Conservation (phyloP, 2,113 vertebrate species). For the Okapia johnstoni region DNA sequence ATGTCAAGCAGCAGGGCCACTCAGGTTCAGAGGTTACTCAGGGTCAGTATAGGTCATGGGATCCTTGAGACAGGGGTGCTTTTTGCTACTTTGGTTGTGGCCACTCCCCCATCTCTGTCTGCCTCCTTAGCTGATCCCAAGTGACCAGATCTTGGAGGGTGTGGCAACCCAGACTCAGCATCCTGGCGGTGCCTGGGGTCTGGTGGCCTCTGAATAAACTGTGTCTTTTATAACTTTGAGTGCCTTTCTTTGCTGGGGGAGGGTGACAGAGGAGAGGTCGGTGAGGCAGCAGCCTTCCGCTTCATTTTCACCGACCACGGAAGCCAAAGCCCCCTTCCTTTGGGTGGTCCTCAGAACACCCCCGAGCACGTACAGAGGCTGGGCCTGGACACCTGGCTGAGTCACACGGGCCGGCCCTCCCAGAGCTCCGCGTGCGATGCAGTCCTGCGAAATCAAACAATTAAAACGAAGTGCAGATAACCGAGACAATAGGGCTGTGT, state of each 20-base stretch:
- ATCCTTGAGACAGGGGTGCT: neutral
- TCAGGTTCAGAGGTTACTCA: neutral
- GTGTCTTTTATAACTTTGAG: neutral
- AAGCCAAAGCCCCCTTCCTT: neutral
- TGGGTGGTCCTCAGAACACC: neutral
- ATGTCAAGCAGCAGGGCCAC: neutral
- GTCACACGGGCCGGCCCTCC: neutral
- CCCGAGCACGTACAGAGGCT: neutral
- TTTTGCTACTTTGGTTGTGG: neutral
- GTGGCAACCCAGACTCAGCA: neutral
- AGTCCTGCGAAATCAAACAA: conserved; percentile 39
- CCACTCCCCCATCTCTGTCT: neutral
- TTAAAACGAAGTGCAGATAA: conserved; percentile 47
- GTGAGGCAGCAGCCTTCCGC: neutral
- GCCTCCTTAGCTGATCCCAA: neutral
- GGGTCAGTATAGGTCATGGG: neutral
- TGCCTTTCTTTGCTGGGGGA: neutral
- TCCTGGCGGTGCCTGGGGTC: neutral
- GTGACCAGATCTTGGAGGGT: neutral
- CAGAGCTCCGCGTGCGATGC: neutral
- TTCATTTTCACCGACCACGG: neutral
- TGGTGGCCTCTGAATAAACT: conserved; percentile 44
- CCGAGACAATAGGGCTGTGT: conserved; percentile 58
- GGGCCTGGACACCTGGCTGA: neutral
- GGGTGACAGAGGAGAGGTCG: neutral